Evolutionary conservation across 2,113 vertebrate genomes (phyloP), one percentile per base, ranked within the genome.

Genomic region (Ivindomyrus marchei): DNA sequence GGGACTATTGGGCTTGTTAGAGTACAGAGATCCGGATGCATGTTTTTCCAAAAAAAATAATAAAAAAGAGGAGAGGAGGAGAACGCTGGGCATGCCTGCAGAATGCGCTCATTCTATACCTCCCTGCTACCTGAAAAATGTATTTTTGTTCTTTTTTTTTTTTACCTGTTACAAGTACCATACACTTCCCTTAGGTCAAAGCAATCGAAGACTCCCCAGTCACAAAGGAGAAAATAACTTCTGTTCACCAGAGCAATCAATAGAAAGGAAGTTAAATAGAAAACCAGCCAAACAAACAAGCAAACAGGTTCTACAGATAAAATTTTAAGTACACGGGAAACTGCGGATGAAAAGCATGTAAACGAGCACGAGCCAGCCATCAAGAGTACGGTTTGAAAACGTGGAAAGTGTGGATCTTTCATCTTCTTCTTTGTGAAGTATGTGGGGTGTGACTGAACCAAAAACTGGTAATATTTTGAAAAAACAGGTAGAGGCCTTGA

Each of bases 401-500:
- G 56, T 74, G 45, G 46, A 80, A 36, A 19, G 47, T 31, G 47
- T 21, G 27, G 19, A 80, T 74, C 24, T 27, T 47, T 70, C n/a
- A 46, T 45, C 42, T 24, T 24, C 21, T 70, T 46, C 58, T 70
- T 74, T 74, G 56, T 77, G 46, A 77, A 80, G 66, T 31, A 89
- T 49, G 39, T 47, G 90, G 88, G 92, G 92, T 91, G 90, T 90
- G 70, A 7, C 88, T 84, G 90, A 93, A 52, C 47, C 46, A 49
- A 49, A 45, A 36, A 80, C 62, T 10, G 52, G 15, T 39, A 36
- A 80, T 80, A 89, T 89, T 89, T 89, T 53, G 66, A 31, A 53
- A 87, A 93, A 93, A 92, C 92, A 91, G 91, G 70, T 91, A 92
- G 94, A 91, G 91, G 86, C 92, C 92, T 93, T 93, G 92, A 95